A percentile compares a stretch with the other conserved stretches of the same genome.
Conservation (phyloP, 2,888 invertebrate genomes). For the Micoletzkya japonica region DNA sequence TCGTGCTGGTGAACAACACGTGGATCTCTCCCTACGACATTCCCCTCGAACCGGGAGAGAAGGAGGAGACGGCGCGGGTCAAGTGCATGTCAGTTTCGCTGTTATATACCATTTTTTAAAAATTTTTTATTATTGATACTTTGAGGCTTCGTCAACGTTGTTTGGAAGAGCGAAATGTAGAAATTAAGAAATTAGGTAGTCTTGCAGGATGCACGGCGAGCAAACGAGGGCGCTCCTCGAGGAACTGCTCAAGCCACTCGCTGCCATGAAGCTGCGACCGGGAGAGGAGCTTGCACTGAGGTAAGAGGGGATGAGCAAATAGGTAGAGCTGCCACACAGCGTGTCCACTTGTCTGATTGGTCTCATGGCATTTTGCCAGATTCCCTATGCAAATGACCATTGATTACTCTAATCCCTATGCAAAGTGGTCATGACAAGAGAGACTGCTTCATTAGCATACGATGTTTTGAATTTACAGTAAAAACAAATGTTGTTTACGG, state of each 20-base stretch:
- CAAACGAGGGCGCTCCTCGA: conserved; percentile 1
- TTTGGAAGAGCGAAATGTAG: neutral
- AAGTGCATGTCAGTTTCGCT: conserved; percentile 1
- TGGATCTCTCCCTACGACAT: neutral
- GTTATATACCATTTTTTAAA: neutral
- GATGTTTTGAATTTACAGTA: too few species aligned
- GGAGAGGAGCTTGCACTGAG: conserved; percentile 25
- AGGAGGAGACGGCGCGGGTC: neutral
- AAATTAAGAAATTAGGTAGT: neutral
- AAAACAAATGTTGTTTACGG: too few species aligned
- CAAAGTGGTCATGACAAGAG: too few species aligned
- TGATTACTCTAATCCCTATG: too few species aligned
- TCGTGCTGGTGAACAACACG: conserved; percentile 15
- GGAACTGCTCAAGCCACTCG: conserved; percentile 19
- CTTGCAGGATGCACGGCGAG: conserved; percentile 13
- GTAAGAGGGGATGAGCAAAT: too few species aligned
- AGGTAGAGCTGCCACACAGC: too few species aligned
- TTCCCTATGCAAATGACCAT: too few species aligned
- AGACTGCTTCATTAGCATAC: too few species aligned
- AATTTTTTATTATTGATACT: neutral
- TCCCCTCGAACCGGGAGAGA: neutral
- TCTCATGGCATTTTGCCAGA: too few species aligned
- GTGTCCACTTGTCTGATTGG: too few species aligned
- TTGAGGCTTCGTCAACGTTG: neutral
- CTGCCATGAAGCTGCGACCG: neutral